Conservation (phyloP, 2,888 invertebrate species). For the Oxystoma pomonae region DNA sequence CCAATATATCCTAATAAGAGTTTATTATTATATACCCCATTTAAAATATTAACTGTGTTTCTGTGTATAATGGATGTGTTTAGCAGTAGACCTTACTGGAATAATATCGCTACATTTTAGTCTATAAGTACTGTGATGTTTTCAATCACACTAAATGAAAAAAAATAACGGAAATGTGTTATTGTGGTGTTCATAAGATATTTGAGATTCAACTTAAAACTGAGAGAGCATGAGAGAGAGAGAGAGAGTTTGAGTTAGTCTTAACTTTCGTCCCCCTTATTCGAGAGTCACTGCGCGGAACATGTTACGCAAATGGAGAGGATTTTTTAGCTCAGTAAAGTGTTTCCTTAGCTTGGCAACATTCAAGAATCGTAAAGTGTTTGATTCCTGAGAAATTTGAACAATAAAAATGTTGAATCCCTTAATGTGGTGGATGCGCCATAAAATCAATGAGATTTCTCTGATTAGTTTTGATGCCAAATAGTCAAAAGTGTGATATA, state of each 20-base stretch:
- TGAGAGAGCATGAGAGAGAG: conserved; percentile 16
- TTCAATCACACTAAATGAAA: conserved; percentile 42
- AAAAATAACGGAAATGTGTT: conserved; percentile 37
- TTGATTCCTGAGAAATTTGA: too few relatives aligned
- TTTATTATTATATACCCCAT: conserved; percentile 43
- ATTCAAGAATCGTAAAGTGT: too few relatives aligned
- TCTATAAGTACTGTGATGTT: conserved; percentile 46
- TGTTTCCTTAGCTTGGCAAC: background rate
- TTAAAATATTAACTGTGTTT: conserved; percentile 36
- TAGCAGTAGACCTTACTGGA: conserved; percentile 45
- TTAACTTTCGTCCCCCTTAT: background rate
- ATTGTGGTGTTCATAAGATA: conserved; percentile 47
- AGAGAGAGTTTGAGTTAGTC: background rate
- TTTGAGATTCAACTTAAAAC: conserved; percentile 42
- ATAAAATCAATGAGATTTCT: background rate
- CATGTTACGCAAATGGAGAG: background rate
- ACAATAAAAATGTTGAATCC: too few relatives aligned
- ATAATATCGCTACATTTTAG: conserved; percentile 41
- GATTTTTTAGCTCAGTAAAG: background rate
- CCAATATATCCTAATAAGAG: conserved; percentile 44
- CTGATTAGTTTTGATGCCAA: background rate
- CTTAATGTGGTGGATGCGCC: too few relatives aligned
- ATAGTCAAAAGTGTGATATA: background rate
- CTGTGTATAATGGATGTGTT: conserved; percentile 46
- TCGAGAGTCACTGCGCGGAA: background rate